Evolutionary conservation across 1,140 invertebrate species (phyloP).

Genomic region (Tigriopus japonicus): DNA sequence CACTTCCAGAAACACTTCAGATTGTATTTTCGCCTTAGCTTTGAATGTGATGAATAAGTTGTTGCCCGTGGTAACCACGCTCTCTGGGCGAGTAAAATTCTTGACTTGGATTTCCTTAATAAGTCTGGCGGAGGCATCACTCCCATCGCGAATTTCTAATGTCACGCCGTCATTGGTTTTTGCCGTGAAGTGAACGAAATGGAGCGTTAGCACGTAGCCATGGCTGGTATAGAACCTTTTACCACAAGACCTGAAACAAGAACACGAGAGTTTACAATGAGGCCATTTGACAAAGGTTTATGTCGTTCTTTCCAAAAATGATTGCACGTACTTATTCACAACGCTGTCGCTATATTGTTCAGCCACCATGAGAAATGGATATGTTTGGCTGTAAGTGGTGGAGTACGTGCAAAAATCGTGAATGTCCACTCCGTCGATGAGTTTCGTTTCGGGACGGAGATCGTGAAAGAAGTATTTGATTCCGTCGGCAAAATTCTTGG

Average conservation of each 20-base stretch:
- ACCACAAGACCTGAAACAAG: conserved; percentile 16
- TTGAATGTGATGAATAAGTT: conserved; percentile 53
- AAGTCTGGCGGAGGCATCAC: conserved; percentile 35
- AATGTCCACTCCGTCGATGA: conserved; percentile 45
- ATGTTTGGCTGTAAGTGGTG: conserved; percentile 56
- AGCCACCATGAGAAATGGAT: conserved; percentile 32
- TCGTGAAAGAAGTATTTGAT: conserved; percentile 64
- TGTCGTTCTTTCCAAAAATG: too few relatives aligned
- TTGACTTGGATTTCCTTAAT: conserved; percentile 16
- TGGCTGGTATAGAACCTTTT: conserved; percentile 45
- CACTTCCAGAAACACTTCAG: conserved; percentile 49
- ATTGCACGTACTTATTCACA: conserved; percentile 24
- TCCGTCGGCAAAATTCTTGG: conserved; percentile 65
- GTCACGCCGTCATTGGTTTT: conserved; percentile 47
- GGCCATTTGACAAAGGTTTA: too few relatives aligned
- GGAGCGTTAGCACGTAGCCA: conserved; percentile 58
- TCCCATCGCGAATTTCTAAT: conserved; percentile 57
- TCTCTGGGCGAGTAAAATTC: conserved; percentile 64
- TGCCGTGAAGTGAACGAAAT: conserved; percentile 55
- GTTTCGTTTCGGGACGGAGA: conserved; percentile 35
- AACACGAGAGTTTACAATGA: not conserved
- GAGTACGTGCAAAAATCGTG: conserved; percentile 60
- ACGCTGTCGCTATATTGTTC: conserved; percentile 18
- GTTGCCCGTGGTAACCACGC: conserved; percentile 52
- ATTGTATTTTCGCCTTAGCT: conserved; percentile 43